A percentile compares a stretch with the other conserved stretches of the same genome.
Evolutionary conservation across 2,888 invertebrate species (phyloP).

Genomic region (Caenorhabditis sp.): DNA sequence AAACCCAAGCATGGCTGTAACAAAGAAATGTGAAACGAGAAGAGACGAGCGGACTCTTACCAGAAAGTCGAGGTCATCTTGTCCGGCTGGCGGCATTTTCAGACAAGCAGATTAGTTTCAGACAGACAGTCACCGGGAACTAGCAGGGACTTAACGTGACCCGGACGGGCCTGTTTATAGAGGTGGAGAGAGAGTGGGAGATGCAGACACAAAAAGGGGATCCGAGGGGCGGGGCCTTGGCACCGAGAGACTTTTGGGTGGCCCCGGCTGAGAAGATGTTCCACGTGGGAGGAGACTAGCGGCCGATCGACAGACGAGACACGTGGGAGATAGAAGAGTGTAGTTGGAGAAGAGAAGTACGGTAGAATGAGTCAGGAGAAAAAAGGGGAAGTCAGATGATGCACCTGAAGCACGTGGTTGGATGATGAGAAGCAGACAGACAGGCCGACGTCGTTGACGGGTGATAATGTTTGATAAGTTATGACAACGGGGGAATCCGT

Average conservation of each 20-base stretch:
- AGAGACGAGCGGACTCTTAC: constrained; percentile 10
- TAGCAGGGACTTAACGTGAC: constrained; percentile 36
- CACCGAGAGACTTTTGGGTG: constrained; percentile 7
- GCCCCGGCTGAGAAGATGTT: constrained; percentile 32
- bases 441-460: constrained; percentile 2
- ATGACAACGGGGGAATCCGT: background rate
- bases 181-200: constrained; percentile 15
- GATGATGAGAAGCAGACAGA: constrained; percentile 10
- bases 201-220: constrained; percentile 11
- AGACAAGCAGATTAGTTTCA: constrained; percentile 9
- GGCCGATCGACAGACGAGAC: background rate
- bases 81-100: constrained; percentile 56
- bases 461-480: background rate
- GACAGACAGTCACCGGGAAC: constrained; percentile 28
- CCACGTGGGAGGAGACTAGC: constrained; percentile 49
- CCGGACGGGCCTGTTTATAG: constrained; percentile 39
- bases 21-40: background rate
- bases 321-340: constrained; percentile 39
- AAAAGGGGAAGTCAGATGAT: constrained; percentile 26
- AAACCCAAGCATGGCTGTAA: background rate
- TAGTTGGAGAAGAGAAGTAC: constrained; percentile 5
- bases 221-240: constrained; percentile 23
- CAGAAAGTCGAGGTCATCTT: constrained; percentile 53
- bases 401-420: constrained; percentile 29
- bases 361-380: constrained; percentile 8